Percentiles rank a stretch among this genome's conserved stretches.
These are phyloP conservation scores for Danio tinwini DNA, from an alignment of 2,797 vertebrate species.

Conservation along the genomic window DNA sequence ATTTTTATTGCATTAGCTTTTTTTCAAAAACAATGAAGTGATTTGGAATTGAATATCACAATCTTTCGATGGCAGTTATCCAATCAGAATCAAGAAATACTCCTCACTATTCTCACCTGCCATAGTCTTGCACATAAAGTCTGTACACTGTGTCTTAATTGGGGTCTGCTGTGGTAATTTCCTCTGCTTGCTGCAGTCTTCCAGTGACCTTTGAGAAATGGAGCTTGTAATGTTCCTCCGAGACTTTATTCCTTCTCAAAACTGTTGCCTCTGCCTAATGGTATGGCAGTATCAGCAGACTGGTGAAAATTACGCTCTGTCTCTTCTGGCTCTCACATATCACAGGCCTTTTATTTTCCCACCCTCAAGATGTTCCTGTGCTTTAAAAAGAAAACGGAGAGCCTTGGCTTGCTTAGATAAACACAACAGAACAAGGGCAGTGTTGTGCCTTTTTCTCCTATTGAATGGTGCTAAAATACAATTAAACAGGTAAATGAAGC, in stretches of 20 bases:
- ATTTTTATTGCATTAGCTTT: not conserved
- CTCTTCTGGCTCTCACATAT: constrained; percentile 5
- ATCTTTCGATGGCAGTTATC: not conserved
- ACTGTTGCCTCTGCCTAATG: constrained; percentile 55
- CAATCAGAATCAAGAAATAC: constrained; percentile 2
- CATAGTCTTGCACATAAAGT: constrained; percentile 47
- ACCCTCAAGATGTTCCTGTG: constrained; percentile 8
- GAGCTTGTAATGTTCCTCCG: constrained; percentile 45
- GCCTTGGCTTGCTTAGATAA: constrained; percentile 17
- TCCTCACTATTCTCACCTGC: constrained; percentile 1
- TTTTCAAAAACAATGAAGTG: not conserved
- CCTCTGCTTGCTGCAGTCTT: constrained; percentile 31
- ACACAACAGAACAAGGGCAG: not conserved
- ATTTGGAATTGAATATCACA: constrained; percentile 3
- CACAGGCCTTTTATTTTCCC: constrained; percentile 38
- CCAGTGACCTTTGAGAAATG: constrained; percentile 56
- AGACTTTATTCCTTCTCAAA: constrained; percentile 48
- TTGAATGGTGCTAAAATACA: constrained; percentile 12
- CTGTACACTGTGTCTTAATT: constrained; percentile 48
- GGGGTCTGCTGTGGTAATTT: constrained; percentile 39
- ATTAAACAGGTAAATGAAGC: constrained; percentile 34
- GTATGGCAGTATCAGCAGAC: constrained; percentile 32
- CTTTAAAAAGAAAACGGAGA: constrained; percentile 26
- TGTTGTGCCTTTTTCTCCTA: not conserved
- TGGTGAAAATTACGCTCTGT: constrained; percentile 23